phyloP scores from a whole-genome alignment of 2,797 vertebrate genomes.

The Stomatorhinus walkeri region DNA sequence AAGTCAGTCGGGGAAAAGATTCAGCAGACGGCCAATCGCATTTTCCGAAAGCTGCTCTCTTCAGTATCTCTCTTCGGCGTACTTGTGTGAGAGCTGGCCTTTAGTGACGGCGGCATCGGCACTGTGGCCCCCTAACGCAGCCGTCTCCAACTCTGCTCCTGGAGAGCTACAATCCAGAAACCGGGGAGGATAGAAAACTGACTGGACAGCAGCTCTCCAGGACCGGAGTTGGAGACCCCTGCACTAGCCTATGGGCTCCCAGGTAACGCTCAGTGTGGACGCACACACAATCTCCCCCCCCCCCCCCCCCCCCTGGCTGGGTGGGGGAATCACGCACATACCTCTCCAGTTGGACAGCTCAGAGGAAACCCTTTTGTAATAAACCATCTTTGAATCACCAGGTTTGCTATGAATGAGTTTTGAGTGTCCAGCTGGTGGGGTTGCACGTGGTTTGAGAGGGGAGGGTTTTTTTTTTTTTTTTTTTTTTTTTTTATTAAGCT shows the following conservation, averaged over 20 bases:
- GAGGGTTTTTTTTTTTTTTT: not conserved
- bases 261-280: not conserved
- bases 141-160: not conserved
- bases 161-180: not conserved
- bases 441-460: not conserved
- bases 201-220: not conserved
- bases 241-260: not conserved
- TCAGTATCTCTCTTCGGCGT: not conserved
- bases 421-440: constrained; percentile 59
- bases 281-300: not conserved
- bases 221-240: not conserved
- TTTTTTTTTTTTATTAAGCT: constrained; percentile 43
- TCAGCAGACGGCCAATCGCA: not conserved
- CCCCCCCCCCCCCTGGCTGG: not conserved
- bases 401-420: constrained; percentile 77
- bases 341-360: constrained; percentile 57
- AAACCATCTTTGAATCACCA: constrained; percentile 70
- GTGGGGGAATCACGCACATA: constrained; percentile 36
- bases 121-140: not conserved
- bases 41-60: not conserved
- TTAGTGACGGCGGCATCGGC: not conserved
- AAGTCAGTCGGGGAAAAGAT: not conserved
- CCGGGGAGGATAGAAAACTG: not conserved
- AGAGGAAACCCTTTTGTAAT: constrained; percentile 67
- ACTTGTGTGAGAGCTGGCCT: not conserved